Base-by-base conservation (phyloP, 2,888 invertebrate genomes). In the Leptinotarsa peninsularis region DNA sequence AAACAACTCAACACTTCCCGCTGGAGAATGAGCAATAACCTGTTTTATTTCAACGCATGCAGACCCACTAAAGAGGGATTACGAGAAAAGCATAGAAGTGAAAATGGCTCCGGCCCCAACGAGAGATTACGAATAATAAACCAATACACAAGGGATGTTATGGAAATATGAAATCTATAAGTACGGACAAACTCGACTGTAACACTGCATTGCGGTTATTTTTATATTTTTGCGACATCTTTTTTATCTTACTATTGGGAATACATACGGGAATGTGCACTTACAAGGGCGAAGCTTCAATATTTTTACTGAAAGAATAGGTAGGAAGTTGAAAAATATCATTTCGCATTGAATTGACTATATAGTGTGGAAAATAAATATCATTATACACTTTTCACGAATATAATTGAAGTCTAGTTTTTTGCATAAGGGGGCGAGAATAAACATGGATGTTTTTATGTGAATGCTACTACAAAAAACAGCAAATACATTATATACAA, bases 81-180 rank as follows among this genome's bases (percentile, higher is more conserved):
- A 76, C 74, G 79, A 77, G 76, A 78, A 75, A 78, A 76, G 77
- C 74, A 72, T 76, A 73, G 76, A 74, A 75, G 79, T 60, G 77
- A 70, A 68, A 77, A 77, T 71, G 72, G 60, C 58, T 72, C 56
- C 66, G 56, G 63, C 60, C 49, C 66, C 71, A 75, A 63, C 81
- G 81, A 81, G 82, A 84, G 84, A 85, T 85, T 85, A 84, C 82
- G 81, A 81, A 84, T 83, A 84, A 84, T 84, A 84, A 85, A 83
- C 83, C 82, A 81, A 83, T 83, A 83, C 81, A 80, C 81, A 80
- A 76, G 82, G 80, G 83, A 81, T 80, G 82, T 82, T 84, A 84
- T 85, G 84, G 83, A 85, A 85, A 86, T 85, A 83, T 78, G 83
- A 85, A 84, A 85, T 84, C 85, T 84, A 85, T 85, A 81, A 82